phyloP scores from a whole-genome alignment of 53 echinoderm and acorn worm species.

The Hippasteria phrygiana region DNA sequence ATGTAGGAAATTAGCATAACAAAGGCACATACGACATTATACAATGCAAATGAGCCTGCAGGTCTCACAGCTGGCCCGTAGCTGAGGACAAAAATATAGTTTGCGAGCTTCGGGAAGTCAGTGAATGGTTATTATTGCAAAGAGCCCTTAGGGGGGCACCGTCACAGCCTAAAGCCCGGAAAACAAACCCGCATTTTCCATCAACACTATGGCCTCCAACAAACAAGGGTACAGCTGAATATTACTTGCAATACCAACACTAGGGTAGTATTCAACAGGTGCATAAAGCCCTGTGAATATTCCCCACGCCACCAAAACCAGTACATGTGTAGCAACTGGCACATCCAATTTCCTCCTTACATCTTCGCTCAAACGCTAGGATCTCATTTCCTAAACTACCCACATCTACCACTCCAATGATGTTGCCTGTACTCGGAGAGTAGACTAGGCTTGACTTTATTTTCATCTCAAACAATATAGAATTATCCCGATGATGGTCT shows the following conservation, averaged over 20 bases:
- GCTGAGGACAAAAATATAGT: no score
- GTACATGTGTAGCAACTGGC: slow-evolving; percentile 53
- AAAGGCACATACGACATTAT: no score
- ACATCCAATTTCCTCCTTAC: slow-evolving; percentile 3
- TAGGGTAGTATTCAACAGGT: slow-evolving; percentile 51
- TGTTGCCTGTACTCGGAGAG: slow-evolving; percentile 21
- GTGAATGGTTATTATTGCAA: no score
- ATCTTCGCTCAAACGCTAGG: slow-evolving; percentile 34
- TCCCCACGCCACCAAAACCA: slow-evolving; percentile 61
- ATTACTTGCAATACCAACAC: slow-evolving; percentile 12
- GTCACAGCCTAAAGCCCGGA: slow-evolving; percentile 23
- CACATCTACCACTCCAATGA: slow-evolving; percentile 52
- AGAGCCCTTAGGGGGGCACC: slow-evolving; percentile 77
- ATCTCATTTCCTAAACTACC: slow-evolving; percentile 50
- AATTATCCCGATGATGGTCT: slow-evolving; percentile 34
- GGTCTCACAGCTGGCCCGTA: no score
- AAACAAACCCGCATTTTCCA: slow-evolving; percentile 1
- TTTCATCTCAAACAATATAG: slow-evolving; percentile 52
- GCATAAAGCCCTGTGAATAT: slow-evolving; percentile 31
- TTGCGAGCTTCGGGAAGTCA: no score
- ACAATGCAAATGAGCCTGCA: no score
- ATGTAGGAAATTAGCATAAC: no score
- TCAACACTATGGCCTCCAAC: not conserved
- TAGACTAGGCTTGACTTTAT: slow-evolving; percentile 51
- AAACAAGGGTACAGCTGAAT: slow-evolving; percentile 29